These are phyloP conservation scores for Agrotis ipsilon DNA, from an alignment of 2,888 invertebrate species.

Conservation along the genomic window DNA sequence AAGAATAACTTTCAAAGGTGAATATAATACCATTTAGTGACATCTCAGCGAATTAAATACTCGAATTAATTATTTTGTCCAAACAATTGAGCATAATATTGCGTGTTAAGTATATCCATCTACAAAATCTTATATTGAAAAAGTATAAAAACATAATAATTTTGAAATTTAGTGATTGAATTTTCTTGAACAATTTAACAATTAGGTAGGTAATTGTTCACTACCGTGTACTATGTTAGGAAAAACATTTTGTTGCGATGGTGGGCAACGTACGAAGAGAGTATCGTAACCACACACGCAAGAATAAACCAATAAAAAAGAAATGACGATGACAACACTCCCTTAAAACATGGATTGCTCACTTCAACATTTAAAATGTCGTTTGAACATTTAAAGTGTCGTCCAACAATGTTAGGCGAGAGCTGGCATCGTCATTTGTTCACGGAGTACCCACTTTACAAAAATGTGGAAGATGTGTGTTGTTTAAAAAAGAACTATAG, in stretches of 20 bases:
- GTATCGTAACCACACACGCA: slow-evolving; percentile 40
- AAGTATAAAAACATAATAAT: neutral
- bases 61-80: slow-evolving; percentile 19
- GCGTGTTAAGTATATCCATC: neutral
- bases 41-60: slow-evolving; percentile 41
- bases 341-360: slow-evolving; percentile 2
- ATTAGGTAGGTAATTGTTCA: slow-evolving; percentile 41
- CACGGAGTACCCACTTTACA: slow-evolving; percentile 10
- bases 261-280: slow-evolving; percentile 37
- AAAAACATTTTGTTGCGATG: slow-evolving; percentile 35
- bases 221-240: slow-evolving; percentile 27
- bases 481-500: slow-evolving; percentile 16
- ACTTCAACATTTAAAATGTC: neutral
- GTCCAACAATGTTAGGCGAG: neutral
- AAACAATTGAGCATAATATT: slow-evolving; percentile 37
- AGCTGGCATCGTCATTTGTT: neutral
- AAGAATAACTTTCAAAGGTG: slow-evolving; percentile 7
- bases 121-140: slow-evolving; percentile 3
- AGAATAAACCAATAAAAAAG: slow-evolving; percentile 3
- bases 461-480: slow-evolving; percentile 2
- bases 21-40: slow-evolving; percentile 39
- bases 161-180: slow-evolving; percentile 1
- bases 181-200: slow-evolving; percentile 22
- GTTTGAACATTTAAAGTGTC: no score
- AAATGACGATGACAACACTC: slow-evolving; percentile 18